phyloP scores from a whole-genome alignment of 2,888 invertebrate species.

The Heliconius cydno region DNA sequence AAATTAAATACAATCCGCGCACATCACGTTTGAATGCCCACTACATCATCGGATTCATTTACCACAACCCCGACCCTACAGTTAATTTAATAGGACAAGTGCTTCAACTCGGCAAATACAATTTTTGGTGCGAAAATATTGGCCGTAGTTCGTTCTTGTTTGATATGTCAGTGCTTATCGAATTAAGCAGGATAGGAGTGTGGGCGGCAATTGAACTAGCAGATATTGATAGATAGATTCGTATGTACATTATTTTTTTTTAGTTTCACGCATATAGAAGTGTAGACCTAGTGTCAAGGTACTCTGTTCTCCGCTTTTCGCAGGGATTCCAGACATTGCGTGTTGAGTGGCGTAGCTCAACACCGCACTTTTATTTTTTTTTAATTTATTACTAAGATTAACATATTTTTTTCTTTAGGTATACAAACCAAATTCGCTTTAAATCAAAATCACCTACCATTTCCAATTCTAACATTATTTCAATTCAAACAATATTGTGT shows the following conservation, averaged over 20 bases:
- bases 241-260: neutral
- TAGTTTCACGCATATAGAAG: neutral
- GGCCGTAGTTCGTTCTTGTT: slow-evolving; percentile 49
- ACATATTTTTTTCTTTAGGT: neutral
- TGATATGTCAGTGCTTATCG: slow-evolving; percentile 30
- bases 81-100: slow-evolving; percentile 64
- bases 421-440: neutral
- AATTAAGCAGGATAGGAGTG: slow-evolving; percentile 26
- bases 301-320: too few species aligned
- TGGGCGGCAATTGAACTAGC: slow-evolving; percentile 4
- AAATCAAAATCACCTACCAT: slow-evolving; percentile 1
- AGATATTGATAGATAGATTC: neutral
- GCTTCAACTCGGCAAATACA: slow-evolving; percentile 64
- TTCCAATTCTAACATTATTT: slow-evolving; percentile 39
- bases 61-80: slow-evolving; percentile 51
- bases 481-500: slow-evolving; percentile 40
- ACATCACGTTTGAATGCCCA: slow-evolving; percentile 15
- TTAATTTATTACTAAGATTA: too few species aligned
- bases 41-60: slow-evolving; percentile 46
- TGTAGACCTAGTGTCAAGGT: neutral
- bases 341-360: neutral
- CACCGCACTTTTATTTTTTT: too few species aligned
- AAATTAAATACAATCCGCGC: slow-evolving; percentile 9
- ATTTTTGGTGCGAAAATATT: slow-evolving; percentile 68
- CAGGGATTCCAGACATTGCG: neutral